phyloP scores from a whole-genome alignment of 2,113 vertebrate species.

The Tyrannus savana region DNA sequence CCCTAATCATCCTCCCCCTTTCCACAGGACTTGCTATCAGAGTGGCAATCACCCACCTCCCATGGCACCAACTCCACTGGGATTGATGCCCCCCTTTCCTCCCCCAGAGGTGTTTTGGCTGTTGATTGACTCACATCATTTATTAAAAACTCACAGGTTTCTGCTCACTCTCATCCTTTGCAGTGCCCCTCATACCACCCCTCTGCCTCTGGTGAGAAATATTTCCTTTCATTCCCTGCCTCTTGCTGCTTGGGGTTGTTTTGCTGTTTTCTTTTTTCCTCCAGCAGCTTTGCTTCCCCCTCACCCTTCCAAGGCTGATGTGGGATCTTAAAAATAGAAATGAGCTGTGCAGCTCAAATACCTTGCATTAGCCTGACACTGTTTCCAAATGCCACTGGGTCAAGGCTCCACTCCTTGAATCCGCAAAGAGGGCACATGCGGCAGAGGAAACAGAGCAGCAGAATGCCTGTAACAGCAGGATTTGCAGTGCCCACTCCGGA shows the following conservation, averaged over 20 bases:
- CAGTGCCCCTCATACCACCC: neutral
- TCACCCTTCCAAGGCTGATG: neutral
- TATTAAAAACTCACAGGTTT: rapidly evolving
- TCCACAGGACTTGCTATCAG: rapidly evolving
- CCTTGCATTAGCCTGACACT: rapidly evolving
- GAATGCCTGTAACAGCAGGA: rapidly evolving
- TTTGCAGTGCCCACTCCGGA: rapidly evolving
- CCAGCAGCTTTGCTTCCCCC: neutral
- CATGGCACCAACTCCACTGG: neutral
- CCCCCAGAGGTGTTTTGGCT: neutral
- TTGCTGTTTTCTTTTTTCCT: neutral
- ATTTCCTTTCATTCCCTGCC: neutral
- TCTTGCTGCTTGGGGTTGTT: neutral
- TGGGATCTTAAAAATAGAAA: slow-evolving; percentile 3
- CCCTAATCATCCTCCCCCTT: neutral
- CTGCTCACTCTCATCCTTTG: neutral
- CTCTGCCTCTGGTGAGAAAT: rapidly evolving
- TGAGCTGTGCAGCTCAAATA: neutral
- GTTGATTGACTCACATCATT: neutral
- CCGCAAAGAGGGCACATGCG: rapidly evolving
- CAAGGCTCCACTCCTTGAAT: neutral
- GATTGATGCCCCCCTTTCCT: rapidly evolving
- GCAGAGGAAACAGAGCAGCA: neutral
- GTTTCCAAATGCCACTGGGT: neutral
- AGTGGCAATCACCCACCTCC: neutral